Percentiles rank a stretch among this genome's conserved stretches.
phyloP scores from a whole-genome alignment of 64 coral and sea anemone genomes.

The Actinia tenebrosa region DNA sequence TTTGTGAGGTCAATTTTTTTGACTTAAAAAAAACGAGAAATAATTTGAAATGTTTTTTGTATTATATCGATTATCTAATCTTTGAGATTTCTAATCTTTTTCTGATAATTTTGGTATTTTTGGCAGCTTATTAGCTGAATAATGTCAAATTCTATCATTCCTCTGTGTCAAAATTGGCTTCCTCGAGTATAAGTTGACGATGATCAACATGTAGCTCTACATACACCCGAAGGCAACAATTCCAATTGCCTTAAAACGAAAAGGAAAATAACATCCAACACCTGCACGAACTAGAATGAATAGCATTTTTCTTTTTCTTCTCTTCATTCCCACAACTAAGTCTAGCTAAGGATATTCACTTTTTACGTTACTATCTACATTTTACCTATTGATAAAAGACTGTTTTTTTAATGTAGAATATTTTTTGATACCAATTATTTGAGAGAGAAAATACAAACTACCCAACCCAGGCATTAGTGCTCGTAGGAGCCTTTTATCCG shows the following conservation, averaged over 20 bases:
- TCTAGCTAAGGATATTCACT: too few relatives aligned
- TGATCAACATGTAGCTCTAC: not conserved
- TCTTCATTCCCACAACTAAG: too few relatives aligned
- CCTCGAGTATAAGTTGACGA: not conserved
- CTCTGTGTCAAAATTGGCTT: not conserved
- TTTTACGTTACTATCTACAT: too few relatives aligned
- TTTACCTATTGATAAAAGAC: too few relatives aligned
- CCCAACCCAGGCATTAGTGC: too few relatives aligned
- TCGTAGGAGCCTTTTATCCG: not conserved
- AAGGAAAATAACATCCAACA: too few relatives aligned
- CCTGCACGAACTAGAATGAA: too few relatives aligned
- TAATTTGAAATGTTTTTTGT: not conserved
- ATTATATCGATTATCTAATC: not conserved
- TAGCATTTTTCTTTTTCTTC: too few relatives aligned
- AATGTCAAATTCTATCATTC: not conserved
- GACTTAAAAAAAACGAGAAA: not conserved
- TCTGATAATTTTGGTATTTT: not conserved
- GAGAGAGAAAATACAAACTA: too few relatives aligned
- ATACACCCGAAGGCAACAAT: not conserved
- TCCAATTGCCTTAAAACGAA: too few relatives aligned
- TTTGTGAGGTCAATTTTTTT: not conserved
- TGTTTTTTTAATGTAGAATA: too few relatives aligned
- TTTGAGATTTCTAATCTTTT: not conserved
- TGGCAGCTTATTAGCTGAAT: not conserved
- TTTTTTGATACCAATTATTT: too few relatives aligned